These are phyloP conservation scores for Diogma glabrata DNA, from an alignment of 2,888 invertebrate genomes.

Conservation along the genomic window DNA sequence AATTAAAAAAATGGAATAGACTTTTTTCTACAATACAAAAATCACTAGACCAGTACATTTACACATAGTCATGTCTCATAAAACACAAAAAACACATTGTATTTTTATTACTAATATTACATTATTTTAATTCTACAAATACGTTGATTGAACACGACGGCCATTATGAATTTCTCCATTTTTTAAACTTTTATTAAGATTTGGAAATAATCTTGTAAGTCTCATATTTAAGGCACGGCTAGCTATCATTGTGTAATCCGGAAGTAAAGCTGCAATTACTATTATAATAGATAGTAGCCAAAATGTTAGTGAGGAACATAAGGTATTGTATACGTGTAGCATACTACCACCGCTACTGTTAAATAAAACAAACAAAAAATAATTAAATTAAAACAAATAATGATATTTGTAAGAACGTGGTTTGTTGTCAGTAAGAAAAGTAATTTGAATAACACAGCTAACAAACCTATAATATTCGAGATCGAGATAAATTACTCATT, in stretches of 20 bases:
- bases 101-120: too few species aligned
- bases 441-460: too few species aligned
- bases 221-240: conserved; percentile 27
- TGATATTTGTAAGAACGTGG: background rate
- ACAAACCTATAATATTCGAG: too few species aligned
- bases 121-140: conserved; percentile 5
- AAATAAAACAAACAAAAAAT: conserved; percentile 13
- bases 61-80: too few species aligned
- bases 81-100: too few species aligned
- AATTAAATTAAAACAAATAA: background rate
- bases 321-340: conserved; percentile 46
- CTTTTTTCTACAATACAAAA: too few species aligned
- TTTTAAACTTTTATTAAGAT: conserved; percentile 13
- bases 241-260: conserved; percentile 39
- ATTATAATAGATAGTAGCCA: conserved; percentile 46
- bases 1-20: too few species aligned
- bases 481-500: background rate
- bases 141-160: conserved; percentile 2
- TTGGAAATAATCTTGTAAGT: conserved; percentile 28
- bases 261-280: conserved; percentile 41
- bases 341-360: conserved; percentile 41
- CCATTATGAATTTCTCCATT: background rate
- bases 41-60: too few species aligned
- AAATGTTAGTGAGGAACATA: conserved; percentile 45
- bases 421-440: too few species aligned